Evolutionary conservation across 2,888 invertebrate species (phyloP), one percentile per base, ranked within the genome.

Genomic region (Suillia variegata): DNA sequence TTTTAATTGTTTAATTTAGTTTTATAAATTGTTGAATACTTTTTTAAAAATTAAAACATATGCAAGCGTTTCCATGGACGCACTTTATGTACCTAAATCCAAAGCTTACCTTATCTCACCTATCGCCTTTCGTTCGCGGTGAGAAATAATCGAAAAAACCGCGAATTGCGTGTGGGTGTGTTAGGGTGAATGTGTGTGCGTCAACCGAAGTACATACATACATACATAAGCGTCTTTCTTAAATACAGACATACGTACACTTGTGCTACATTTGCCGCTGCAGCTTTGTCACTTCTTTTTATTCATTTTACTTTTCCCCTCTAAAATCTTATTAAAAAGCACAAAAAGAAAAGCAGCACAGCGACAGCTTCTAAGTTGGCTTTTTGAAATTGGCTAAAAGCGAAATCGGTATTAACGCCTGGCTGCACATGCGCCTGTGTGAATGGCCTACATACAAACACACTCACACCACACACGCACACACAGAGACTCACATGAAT

Each of bases 331-430:
- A 31, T 31, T 31, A 31, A 31, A 12, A 6, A 31, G 6, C 38
- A n/a, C 38, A 4, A n/a, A 38, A 38, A 56, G 54, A 58, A 59
- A 34, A 62, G 59, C 47, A 56, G 56, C n/a, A n/a, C n/a, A n/a
- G n/a, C n/a, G n/a, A 62, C 54, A n/a, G 56, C 34, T 57, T 54
- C 31, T 53, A 45, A 70, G 74, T 72, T 75, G 71, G 75, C 71
- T 75, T 75, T 75, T n/a, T 13, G 72, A 74, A 71, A 75, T 75
- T 71, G 71, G 71, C 69, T 72, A 70, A 75, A 72, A 75, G 74
- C 70, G 71, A 71, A 71, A 75, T 71, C 74, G 75, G 73, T 71
- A 74, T 71, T 75, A 72, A 70, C 75, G 71, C 45, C 45, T 45
- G 45, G 45, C 20, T 45, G 38, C n/a, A 26, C 38, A 13, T n/a